A percentile compares a stretch with the other conserved stretches of the same genome.
phyloP scores from a whole-genome alignment of 1,140 invertebrate species.

The Pemphigus obesinymphae region DNA sequence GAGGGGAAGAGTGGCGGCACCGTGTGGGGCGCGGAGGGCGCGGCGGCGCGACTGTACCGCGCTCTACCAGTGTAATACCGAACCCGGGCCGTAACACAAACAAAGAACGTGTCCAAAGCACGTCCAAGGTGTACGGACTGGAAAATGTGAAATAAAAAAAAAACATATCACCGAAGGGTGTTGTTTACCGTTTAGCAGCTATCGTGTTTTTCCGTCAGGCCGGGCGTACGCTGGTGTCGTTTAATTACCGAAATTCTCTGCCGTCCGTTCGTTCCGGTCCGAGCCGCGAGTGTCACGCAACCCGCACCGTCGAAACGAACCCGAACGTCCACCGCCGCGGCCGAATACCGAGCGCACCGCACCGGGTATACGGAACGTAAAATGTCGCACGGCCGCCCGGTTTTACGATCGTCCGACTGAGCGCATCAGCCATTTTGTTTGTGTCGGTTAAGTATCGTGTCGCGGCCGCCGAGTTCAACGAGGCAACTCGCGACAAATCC shows the following conservation, averaged over 20 bases:
- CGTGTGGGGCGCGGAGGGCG: background rate
- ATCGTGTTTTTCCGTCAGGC: slow-evolving; percentile 8
- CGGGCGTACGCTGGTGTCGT: slow-evolving; percentile 11
- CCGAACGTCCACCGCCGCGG: background rate
- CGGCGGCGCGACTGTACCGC: background rate
- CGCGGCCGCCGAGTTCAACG: background rate
- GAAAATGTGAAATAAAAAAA: slow-evolving; percentile 38
- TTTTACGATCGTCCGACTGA: slow-evolving; percentile 10
- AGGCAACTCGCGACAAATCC: slow-evolving; percentile 3
- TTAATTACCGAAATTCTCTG: background rate
- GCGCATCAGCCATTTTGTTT: slow-evolving; percentile 39
- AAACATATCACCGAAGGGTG: slow-evolving; percentile 41
- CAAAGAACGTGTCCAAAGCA: slow-evolving; percentile 40
- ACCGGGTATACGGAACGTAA: background rate
- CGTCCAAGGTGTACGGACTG: slow-evolving; percentile 39
- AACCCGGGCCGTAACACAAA: slow-evolving; percentile 8
- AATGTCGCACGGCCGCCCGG: slow-evolving; percentile 11
- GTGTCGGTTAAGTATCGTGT: background rate
- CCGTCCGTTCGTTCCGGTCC: background rate
- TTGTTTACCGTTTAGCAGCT: slow-evolving; percentile 40
- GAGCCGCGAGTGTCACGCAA: background rate
- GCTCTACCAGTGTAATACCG: slow-evolving; percentile 5
- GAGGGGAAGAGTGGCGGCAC: too few relatives aligned
- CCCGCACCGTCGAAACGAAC: background rate
- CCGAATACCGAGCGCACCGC: background rate